phyloP scores from a whole-genome alignment of 2,888 invertebrate species.

The Drosophila cracens region DNA sequence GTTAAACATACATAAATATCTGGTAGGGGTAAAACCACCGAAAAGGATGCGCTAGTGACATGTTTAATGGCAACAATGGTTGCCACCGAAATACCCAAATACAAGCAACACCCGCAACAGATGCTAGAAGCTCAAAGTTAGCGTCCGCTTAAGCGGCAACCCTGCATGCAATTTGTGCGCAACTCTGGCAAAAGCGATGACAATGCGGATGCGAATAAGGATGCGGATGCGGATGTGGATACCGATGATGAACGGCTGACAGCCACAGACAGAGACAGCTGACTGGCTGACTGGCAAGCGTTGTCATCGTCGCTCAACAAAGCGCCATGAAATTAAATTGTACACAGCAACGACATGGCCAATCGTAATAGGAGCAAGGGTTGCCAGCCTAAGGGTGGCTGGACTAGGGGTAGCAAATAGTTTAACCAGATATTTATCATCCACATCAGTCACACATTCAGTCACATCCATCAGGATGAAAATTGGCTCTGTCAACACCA shows the following conservation, averaged over 20 bases:
- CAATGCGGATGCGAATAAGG: slow-evolving; percentile 39
- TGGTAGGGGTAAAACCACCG: slow-evolving; percentile 44
- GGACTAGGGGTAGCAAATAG: slow-evolving; percentile 64
- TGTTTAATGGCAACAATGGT: slow-evolving; percentile 73
- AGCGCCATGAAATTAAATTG: slow-evolving; percentile 78
- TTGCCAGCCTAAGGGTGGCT: neutral
- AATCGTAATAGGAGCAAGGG: slow-evolving; percentile 12
- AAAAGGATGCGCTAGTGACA: slow-evolving; percentile 67
- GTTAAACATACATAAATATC: slow-evolving; percentile 65
- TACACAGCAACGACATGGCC: slow-evolving; percentile 54
- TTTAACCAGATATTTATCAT: slow-evolving; percentile 78
- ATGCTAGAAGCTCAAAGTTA: slow-evolving; percentile 7
- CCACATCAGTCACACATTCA: slow-evolving; percentile 45
- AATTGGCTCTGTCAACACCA: slow-evolving; percentile 75
- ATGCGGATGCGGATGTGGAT: slow-evolving; percentile 21
- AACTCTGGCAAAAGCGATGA: slow-evolving; percentile 57
- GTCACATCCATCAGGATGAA: slow-evolving; percentile 49
- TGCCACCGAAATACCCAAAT: slow-evolving; percentile 12
- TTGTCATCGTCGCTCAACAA: slow-evolving; percentile 57
- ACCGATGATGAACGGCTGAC: slow-evolving; percentile 75
- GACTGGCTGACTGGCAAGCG: slow-evolving; percentile 28
- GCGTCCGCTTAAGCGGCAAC: slow-evolving; percentile 54
- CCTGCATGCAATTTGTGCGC: slow-evolving; percentile 73
- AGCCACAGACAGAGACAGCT: slow-evolving; percentile 50
- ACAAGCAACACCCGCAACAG: neutral